Base-by-base conservation (phyloP, 2,113 vertebrate species). In the Dipodomys spectabilis region DNA sequence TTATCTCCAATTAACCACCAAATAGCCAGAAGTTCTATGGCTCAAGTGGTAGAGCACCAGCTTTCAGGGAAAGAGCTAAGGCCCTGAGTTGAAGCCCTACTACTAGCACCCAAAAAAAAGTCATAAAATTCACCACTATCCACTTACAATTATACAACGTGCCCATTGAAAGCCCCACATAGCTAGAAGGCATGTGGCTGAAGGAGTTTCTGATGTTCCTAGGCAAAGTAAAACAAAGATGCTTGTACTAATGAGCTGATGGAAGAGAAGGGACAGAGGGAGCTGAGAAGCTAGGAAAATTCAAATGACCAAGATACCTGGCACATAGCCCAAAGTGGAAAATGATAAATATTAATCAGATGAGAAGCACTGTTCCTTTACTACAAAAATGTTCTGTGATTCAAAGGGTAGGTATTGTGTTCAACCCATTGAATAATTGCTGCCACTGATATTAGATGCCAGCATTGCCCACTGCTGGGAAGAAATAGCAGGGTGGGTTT, bases 321-420 rank as follows among this genome's bases (percentile, higher is more conserved):
- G 94, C 95, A 65, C 69, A 65, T 77, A 91, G 92, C 94, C 94
- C 80, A 74, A 95, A 95, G 68, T 88, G 57, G 53, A 92, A 94
- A 92, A 84, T 94, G 91, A 92, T 96, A 96, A 95, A 97, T 97
- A 96, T 95, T 97, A 96, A 96, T 95, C 93, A 97, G 95, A 89
- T 91, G 86, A 95, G 84, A 97, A 96, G 87, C 91, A 86, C 83
- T 88, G 91, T 94, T 93, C 94, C 88, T 94, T 87, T 92, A 74
- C 65, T 57, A 25, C 83, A 96, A 96, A 87, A 95, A 91, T 68
- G n/a, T 94, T 97, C 95, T 89, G 73, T 94, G 96, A 97, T 97
- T 96, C 95, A 96, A 96, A 96, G 94, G 28, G 64, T 89, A 67
- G 83, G 69, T 64, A 92, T 94, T 91, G 30, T 91, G 84, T 32